These are phyloP conservation scores for Mesaphorura yosii DNA, from an alignment of 1,140 invertebrate species.

Conservation along the genomic window DNA sequence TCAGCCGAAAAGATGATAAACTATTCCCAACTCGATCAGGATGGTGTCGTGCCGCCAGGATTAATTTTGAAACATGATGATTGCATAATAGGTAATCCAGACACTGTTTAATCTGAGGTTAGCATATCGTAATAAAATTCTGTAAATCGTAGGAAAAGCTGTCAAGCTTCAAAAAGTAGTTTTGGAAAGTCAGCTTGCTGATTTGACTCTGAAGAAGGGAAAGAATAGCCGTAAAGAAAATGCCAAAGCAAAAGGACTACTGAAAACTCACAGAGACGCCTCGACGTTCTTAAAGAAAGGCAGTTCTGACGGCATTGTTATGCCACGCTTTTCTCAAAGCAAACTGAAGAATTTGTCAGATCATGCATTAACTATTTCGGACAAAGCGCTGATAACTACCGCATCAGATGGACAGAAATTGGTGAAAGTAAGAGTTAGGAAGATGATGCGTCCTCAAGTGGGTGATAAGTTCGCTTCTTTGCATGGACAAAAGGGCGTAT, in stretches of 20 bases:
- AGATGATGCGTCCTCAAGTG: slow-evolving; percentile 79
- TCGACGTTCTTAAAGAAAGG: slow-evolving; percentile 39
- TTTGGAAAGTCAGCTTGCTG: background rate
- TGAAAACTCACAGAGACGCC: background rate
- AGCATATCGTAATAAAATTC: background rate
- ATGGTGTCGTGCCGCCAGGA: background rate
- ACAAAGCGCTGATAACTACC: slow-evolving; percentile 77
- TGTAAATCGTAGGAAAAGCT: background rate
- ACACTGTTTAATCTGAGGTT: background rate
- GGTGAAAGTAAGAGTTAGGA: slow-evolving; percentile 89
- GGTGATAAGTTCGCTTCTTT: slow-evolving; percentile 98
- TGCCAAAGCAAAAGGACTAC: background rate
- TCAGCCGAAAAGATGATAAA: background rate
- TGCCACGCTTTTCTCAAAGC: no score
- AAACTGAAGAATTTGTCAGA: no score
- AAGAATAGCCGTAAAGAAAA: background rate
- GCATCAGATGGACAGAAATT: slow-evolving; percentile 97
- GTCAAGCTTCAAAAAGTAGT: background rate
- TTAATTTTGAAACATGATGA: background rate
- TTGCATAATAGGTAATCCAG: background rate
- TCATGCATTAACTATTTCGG: background rate
- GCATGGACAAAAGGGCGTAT: slow-evolving; percentile 98
- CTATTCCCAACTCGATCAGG: background rate
- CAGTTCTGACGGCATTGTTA: no score
- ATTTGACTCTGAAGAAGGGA: background rate